Evolutionary conservation across 1,140 invertebrate genomes (phyloP), one percentile per base, ranked within the genome.

Genomic region (Drosophila equinoxialis): DNA sequence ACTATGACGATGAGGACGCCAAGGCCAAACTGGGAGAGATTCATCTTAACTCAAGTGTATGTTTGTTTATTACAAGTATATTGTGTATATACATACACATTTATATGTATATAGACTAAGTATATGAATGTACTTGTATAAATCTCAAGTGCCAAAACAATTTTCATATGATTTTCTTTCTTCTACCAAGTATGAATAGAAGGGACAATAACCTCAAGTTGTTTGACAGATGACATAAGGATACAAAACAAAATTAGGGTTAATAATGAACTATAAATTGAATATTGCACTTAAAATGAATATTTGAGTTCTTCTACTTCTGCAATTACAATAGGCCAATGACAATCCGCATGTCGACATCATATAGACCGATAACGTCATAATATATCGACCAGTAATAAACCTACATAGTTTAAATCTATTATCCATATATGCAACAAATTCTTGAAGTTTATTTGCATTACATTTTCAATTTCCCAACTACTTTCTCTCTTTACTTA

Each of bases 131-230:
- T 68, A 65, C 64, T 71, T 72, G 66, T 48, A 65, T 78, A 60
- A 70, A 65, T 67, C 68, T 74, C 77, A 81, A 85, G 77, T 81
- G 81, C 48, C 57, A 45, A 66, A 51, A 51, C 81, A 79, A 72
- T 72, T 83, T 83, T 75, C 65, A 62, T 75, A 51, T 58, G 48
- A 78, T 82, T 78, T 78, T 74, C 58, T 65, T 68, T 51, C 0
- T 10, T 58, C 48, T 71, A 35, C 42, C 20, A 2, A 23, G n/a
- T 51, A 51, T 51, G 8, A 20, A 51, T 48, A 48, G 8, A 17
- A 17, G 42, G 7, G 51, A 75, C 73, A 75, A 68, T 75, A 75
- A 67, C 71, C 73, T 51, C 45, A 23, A 51, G 20, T 51, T 23
- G 10, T 17, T 51, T 51, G 45, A 14, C 13, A 11, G 45, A 51